Evolutionary conservation across 2,797 vertebrate genomes (phyloP), one percentile per base, ranked within the genome.

Genomic region (Jordanella pulchra): DNA sequence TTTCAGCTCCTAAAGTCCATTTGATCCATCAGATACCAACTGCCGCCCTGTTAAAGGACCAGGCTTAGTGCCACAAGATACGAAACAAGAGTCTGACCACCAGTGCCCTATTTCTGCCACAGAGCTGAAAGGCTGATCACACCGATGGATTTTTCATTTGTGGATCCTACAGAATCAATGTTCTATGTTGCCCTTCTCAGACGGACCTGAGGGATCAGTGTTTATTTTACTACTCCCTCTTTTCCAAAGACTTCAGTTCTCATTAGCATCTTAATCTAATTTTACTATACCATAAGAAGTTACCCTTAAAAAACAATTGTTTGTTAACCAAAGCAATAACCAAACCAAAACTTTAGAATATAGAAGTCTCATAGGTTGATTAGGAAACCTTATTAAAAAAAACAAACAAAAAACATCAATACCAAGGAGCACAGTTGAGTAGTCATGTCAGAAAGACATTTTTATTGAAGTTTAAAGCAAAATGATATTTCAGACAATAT

Each of bases 141-240:
- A 89, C 89, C 86, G 80, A 94, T 93, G 88, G 94, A 95, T 94
- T 94, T 95, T 93, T 94, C 92, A 95, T 95, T 94, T 94, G 93
- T 92, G 89, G 90, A 92, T 93, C 84, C 89, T 82, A 73, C 85
- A 86, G 86, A 91, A 95, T 95, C 94, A 91, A 95, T 95, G 93
- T 84, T 80, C 89, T 91, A 90, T 93, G 93, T 94, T 90, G 90
- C 89, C 88, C 84, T 88, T 82, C 83, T 83, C 84, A 90, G 90
- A 93, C 89, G 86, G 85, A 76, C 81, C 86, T 78, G 74, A 83
- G 87, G 89, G 86, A 91, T 94, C 93, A 93, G 92, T 91, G 91
- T 85, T 92, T 92, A 71, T 80, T 85, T 64, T 72, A 73, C 72
- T 25, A 69, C 71, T 72, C 71, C 76, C 87, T 73, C 84, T 86